A percentile compares a stretch with the other conserved stretches of the same genome.
Conservation (phyloP, 2,113 vertebrate genomes). For the Zosterops lateralis region DNA sequence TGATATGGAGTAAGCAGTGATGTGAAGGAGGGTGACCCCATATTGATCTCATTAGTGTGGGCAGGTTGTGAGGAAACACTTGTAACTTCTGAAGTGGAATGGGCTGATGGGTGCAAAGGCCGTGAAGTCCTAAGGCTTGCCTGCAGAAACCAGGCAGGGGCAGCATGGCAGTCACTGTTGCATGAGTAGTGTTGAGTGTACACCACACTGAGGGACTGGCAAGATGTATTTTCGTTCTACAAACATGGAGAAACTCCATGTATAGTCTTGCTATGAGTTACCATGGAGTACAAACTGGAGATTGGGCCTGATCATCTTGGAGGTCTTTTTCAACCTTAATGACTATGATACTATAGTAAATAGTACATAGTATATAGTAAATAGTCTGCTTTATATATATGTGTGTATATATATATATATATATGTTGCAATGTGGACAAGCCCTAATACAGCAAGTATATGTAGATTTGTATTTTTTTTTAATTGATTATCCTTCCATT, state of each 20-base stretch:
- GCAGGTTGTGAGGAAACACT: neutral
- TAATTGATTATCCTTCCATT: neutral
- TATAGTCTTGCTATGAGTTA: neutral
- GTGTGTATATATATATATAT: no score
- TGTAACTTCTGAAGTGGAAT: neutral
- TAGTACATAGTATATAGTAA: no score
- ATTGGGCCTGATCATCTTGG: neutral
- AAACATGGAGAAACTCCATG: neutral
- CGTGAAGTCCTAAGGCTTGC: neutral
- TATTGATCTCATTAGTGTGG: neutral
- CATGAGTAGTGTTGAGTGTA: neutral
- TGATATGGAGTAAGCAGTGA: neutral
- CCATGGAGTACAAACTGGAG: neutral
- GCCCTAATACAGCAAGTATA: neutral
- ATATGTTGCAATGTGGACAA: neutral
- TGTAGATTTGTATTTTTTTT: neutral
- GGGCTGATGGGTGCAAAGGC: neutral
- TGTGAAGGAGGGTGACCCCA: neutral
- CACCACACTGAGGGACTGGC: neutral
- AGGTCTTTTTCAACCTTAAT: neutral
- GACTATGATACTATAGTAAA: neutral
- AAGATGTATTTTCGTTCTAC: neutral
- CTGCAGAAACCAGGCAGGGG: neutral
- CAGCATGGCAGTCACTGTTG: neutral
- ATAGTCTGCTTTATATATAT: no score